These are phyloP conservation scores for Salvator merianae DNA, from an alignment of 2,113 vertebrate genomes.

Conservation along the genomic window DNA sequence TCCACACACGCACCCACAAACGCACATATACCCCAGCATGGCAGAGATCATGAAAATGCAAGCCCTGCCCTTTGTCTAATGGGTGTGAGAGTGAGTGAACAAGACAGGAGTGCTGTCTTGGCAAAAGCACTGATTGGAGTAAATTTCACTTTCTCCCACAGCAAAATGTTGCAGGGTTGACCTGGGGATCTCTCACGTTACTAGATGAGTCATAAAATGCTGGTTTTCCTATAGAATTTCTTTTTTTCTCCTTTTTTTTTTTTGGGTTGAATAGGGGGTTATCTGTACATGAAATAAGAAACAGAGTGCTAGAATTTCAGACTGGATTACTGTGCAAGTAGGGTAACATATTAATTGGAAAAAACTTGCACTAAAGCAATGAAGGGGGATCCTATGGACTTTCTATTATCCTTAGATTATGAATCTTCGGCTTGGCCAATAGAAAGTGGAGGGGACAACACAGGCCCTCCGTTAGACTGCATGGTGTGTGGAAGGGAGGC, in stretches of 20 bases:
- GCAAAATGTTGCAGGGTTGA: conserved; percentile 14
- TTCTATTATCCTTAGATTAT: too few relatives aligned
- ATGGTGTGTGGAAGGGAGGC: background rate
- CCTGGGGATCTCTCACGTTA: background rate
- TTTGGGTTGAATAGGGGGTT: background rate
- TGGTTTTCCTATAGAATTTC: too few relatives aligned
- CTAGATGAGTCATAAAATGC: background rate
- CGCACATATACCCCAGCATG: conserved; percentile 33
- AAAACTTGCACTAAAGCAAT: background rate
- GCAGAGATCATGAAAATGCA: conserved; percentile 68
- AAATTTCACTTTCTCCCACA: conserved; percentile 3
- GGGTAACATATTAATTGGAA: background rate
- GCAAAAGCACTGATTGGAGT: background rate
- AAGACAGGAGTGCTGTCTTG: background rate
- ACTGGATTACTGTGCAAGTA: background rate
- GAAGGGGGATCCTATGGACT: too few relatives aligned
- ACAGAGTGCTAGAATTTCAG: background rate
- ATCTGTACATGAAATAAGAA: background rate
- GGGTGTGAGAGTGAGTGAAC: conserved; percentile 43
- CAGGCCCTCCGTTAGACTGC: too few relatives aligned
- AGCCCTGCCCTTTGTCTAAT: conserved; percentile 62
- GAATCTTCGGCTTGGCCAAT: too few relatives aligned
- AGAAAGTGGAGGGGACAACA: too few relatives aligned
- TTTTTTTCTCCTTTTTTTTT: background rate
- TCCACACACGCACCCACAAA: background rate